phyloP scores from a whole-genome alignment of 2,113 vertebrate species.

The Channa argus region DNA sequence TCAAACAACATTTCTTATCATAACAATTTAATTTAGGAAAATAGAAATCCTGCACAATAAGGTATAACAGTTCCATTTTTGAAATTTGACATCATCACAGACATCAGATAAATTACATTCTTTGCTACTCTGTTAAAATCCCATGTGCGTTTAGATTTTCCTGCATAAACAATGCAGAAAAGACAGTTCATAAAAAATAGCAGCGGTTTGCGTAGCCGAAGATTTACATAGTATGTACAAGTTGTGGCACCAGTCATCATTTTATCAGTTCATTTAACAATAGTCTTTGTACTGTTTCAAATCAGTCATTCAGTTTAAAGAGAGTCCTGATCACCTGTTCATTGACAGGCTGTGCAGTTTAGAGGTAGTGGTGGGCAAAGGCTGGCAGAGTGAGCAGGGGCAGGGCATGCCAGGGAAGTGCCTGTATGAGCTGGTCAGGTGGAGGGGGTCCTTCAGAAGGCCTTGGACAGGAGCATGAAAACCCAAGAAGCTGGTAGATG shows the following conservation, averaged over 20 bases:
- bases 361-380: constrained; percentile 75
- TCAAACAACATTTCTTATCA: constrained; percentile 54
- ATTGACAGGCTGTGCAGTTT: constrained; percentile 81
- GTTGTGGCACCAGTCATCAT: constrained; percentile 35
- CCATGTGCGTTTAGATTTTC: constrained; percentile 57
- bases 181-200: constrained; percentile 72
- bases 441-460: constrained; percentile 82
- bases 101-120: constrained; percentile 71
- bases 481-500: constrained; percentile 76
- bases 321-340: constrained; percentile 76
- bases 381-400: constrained; percentile 84
- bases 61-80: constrained; percentile 53
- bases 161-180: constrained; percentile 51
- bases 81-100: constrained; percentile 45
- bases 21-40: constrained; percentile 83
- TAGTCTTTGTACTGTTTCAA: constrained; percentile 12
- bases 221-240: constrained; percentile 75
- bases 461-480: constrained; percentile 77
- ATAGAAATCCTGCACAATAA: constrained; percentile 68
- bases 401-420: constrained; percentile 86
- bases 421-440: constrained; percentile 79
- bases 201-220: constrained; percentile 67
- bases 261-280: constrained; percentile 34
- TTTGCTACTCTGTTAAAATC: constrained; percentile 59
- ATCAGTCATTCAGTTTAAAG: constrained; percentile 21